Evolutionary conservation across 2,113 vertebrate species (phyloP).

Genomic region (Caloenas nicobarica): DNA sequence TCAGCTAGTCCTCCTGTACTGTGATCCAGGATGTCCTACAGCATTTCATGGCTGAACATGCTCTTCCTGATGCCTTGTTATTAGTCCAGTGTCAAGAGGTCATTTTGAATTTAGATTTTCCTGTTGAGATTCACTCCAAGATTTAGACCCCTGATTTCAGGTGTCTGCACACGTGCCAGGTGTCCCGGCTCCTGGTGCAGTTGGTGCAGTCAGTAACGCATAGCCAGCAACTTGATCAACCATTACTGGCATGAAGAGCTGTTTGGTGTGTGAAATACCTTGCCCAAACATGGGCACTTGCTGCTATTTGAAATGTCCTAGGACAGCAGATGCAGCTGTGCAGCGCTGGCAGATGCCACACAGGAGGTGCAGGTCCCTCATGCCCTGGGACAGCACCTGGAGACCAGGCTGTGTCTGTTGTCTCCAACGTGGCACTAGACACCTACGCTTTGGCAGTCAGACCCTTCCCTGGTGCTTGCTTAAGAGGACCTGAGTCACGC

Average conservation of each 20-base stretch:
- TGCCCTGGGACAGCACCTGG: neutral
- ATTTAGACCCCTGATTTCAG: neutral
- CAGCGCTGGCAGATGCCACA: neutral
- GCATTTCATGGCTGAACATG: neutral
- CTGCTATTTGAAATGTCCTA: neutral
- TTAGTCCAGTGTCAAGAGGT: neutral
- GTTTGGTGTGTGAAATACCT: neutral
- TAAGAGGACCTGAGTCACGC: neutral
- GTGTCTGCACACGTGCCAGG: neutral
- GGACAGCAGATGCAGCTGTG: neutral
- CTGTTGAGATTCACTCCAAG: neutral
- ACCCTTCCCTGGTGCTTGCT: neutral
- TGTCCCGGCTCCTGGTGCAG: neutral
- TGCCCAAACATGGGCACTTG: neutral
- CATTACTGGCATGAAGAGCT: neutral
- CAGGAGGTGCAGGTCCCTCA: neutral
- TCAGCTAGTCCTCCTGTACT: neutral
- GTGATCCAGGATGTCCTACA: neutral
- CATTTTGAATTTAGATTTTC: neutral
- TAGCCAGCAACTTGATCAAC: neutral
- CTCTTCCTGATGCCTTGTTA: neutral
- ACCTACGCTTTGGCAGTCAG: neutral
- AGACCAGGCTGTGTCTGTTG: neutral
- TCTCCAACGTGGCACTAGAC: neutral
- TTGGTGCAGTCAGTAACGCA: fast-evolving